phyloP scores from a whole-genome alignment of 2,797 vertebrate genomes.

The Chaetophractus vellerosus region DNA sequence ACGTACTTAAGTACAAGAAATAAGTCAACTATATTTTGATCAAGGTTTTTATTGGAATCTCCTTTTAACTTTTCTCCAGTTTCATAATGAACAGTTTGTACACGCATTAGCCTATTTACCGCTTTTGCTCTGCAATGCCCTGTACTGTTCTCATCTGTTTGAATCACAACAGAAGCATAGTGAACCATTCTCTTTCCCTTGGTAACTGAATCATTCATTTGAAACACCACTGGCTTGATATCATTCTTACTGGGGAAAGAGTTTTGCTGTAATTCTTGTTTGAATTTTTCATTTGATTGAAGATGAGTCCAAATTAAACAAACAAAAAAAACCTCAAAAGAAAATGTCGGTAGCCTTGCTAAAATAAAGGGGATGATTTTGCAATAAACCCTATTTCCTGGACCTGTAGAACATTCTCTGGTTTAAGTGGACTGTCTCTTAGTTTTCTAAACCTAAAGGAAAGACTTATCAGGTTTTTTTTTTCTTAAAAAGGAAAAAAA shows the following conservation, averaged over 20 bases:
- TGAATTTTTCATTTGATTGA: slow-evolving; percentile 87
- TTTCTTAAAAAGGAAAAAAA: slow-evolving; percentile 57
- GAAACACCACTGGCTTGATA: slow-evolving; percentile 62
- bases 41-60: slow-evolving; percentile 88
- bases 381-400: slow-evolving; percentile 84
- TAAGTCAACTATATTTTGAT: slow-evolving; percentile 89
- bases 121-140: slow-evolving; percentile 83
- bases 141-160: slow-evolving; percentile 75
- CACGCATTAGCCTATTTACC: slow-evolving; percentile 87
- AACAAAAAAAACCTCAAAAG: slow-evolving; percentile 83
- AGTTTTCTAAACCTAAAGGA: slow-evolving; percentile 87
- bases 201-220: slow-evolving; percentile 76
- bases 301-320: slow-evolving; percentile 87
- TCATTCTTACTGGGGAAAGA: slow-evolving; percentile 80
- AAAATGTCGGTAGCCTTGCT: slow-evolving; percentile 80
- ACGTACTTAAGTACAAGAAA: slow-evolving; percentile 88
- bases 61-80: slow-evolving; percentile 89
- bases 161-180: slow-evolving; percentile 74
- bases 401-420: slow-evolving; percentile 87
- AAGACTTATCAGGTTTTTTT: slow-evolving; percentile 86
- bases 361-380: slow-evolving; percentile 83
- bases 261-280: slow-evolving; percentile 81
- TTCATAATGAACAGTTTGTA: slow-evolving; percentile 90
- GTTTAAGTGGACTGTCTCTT: slow-evolving; percentile 86
- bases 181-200: slow-evolving; percentile 38